These are phyloP conservation scores for Podabrus alpinus DNA, from an alignment of 2,888 invertebrate species.

Conservation along the genomic window DNA sequence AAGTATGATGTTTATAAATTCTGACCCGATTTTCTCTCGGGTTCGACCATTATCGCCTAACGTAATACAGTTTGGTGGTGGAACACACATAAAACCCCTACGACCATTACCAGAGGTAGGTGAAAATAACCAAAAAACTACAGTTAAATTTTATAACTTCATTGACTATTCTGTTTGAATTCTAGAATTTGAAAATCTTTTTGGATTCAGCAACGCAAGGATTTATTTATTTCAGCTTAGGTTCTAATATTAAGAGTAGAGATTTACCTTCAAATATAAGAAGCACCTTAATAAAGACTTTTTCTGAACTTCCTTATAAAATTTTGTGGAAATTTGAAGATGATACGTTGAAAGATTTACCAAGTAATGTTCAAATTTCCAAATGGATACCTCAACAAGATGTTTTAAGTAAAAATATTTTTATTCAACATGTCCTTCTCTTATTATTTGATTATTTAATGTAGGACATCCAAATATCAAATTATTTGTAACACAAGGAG, in stretches of 20 bases:
- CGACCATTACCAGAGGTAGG: conserved; percentile 42
- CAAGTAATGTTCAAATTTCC: conserved; percentile 50
- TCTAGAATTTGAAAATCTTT: neutral
- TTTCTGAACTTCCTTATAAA: conserved; percentile 52
- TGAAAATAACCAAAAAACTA: neutral
- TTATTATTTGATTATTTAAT: neutral
- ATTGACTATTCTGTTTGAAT: neutral
- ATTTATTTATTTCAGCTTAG: conserved; percentile 21
- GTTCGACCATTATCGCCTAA: conserved; percentile 45
- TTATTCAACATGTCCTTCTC: no score
- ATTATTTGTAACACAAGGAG: neutral
- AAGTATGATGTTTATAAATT: conserved; percentile 47
- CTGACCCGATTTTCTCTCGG: conserved; percentile 44
- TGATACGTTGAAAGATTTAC: conserved; percentile 42
- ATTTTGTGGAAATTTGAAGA: conserved; percentile 56
- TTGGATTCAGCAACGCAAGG: conserved; percentile 32
- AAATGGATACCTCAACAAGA: conserved; percentile 56
- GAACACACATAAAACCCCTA: conserved; percentile 37
- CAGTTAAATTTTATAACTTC: no score
- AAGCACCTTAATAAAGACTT: conserved; percentile 46
- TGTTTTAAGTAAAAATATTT: conserved; percentile 43
- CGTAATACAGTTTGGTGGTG: conserved; percentile 46
- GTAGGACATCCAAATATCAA: neutral
- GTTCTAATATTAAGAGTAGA: conserved; percentile 5
- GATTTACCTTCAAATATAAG: conserved; percentile 36